Base-by-base conservation (phyloP, 2,888 invertebrate genomes). In the Microplitis manilae region DNA sequence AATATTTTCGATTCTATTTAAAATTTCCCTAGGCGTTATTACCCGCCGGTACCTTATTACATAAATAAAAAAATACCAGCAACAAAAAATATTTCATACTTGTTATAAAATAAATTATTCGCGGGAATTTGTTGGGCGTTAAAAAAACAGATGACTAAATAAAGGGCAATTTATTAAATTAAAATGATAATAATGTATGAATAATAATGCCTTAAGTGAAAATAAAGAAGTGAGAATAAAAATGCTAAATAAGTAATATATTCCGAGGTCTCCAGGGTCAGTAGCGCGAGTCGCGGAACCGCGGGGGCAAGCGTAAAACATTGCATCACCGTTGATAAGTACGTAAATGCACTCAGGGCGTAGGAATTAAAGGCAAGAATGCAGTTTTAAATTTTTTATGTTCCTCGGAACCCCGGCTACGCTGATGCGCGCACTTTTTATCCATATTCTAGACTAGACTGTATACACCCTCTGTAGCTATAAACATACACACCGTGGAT, bases 381-480 rank as follows among this genome's bases (percentile, higher is more conserved):
- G 65, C 59, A 73, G 50, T 73, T 50, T 50, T 65, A 65, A 67
- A 73, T 64, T 73, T 73, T 73, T 73, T 59, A 73, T 67, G 73
- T 7, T 2, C 65, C 50, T 65, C 20, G 20, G 15, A 41, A 67
- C 30, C 13, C 38, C 62, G 62, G 38, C 15, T 61, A 9, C 40
- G 40, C 40, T 60, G 64, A 17, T 15, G 20, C 20, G 50, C 6
- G 4, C 50, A 50, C 50, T 6, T 13, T 50, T 30, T 30, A 30
- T 30, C 30, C 30, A 30, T 30, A 30, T 30, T 30, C 30, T 13
- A 9, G 9, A 50, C 50, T 50, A 50, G 1, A 50, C 50, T 50
- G 13, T 13, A 50, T 50, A 50, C 13, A 13, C 6, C 13, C 50
- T 13, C 50, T 50, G 2, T 50, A 13, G 30, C 30, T 30, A 30